These are phyloP conservation scores for Sphecodes monilicornis DNA, from an alignment of 2,888 invertebrate genomes.

Conservation along the genomic window DNA sequence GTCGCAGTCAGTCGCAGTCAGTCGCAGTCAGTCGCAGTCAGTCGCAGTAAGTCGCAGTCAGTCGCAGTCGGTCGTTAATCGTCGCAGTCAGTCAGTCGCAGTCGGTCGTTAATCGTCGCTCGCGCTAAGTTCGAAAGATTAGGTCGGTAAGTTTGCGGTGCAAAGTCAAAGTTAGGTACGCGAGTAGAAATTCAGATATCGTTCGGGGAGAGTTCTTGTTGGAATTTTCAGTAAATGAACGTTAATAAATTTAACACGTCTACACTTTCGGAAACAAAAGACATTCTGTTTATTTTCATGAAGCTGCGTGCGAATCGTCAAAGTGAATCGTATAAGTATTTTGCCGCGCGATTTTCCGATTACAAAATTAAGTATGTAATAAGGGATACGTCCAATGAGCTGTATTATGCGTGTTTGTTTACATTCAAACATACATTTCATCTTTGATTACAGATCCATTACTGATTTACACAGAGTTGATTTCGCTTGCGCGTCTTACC, in stretches of 20 bases:
- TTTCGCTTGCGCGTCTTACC: constrained; percentile 22
- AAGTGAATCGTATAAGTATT: constrained; percentile 48
- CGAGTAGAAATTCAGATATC: neutral
- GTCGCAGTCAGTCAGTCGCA: too few species aligned
- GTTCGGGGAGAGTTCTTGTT: neutral
- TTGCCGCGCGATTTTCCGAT: constrained; percentile 39
- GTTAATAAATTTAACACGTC: constrained; percentile 22
- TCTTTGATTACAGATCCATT: constrained; percentile 51
- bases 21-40: too few species aligned
- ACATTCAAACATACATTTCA: constrained; percentile 61
- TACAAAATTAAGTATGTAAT: constrained; percentile 48
- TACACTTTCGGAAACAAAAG: constrained; percentile 47
- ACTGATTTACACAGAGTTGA: constrained; percentile 45
- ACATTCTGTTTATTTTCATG: constrained; percentile 49
- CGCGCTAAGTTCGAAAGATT: too few species aligned
- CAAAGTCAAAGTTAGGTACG: neutral
- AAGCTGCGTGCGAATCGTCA: constrained; percentile 45
- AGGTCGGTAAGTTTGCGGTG: neutral
- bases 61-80: too few species aligned
- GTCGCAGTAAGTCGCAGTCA: too few species aligned
- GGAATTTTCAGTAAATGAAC: neutral
- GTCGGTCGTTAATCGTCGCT: too few species aligned
- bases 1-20: too few species aligned
- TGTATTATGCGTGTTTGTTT: constrained; percentile 65
- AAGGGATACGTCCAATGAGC: constrained; percentile 59